Evolutionary conservation across 2,888 invertebrate species (phyloP), one percentile per base, ranked within the genome.

Genomic region (Euplexia lucipara): DNA sequence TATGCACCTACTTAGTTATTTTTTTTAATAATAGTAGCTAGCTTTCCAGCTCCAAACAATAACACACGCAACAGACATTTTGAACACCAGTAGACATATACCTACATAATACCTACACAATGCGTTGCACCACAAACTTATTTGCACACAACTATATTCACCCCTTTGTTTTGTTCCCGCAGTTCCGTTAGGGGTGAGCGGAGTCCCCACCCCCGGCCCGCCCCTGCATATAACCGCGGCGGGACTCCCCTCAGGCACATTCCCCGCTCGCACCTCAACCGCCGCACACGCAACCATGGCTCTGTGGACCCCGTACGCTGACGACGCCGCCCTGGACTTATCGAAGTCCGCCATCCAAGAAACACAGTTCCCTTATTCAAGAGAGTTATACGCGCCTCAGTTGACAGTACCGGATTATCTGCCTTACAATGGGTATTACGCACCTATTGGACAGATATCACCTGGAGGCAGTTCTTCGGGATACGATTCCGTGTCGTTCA

Each of bases 251-350:
- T 60, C 8, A 22, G 30, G 20, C 59, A 39, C 79, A 82, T 82
- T 85, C 78, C 32, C 30, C 70, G 73, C 57, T 72, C 70, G 70
- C 70, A 78, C 77, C 63, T 47, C 56, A 66, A 62, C 22, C 44
- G 56, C 51, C 63, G 59, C 64, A 62, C 82, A 76, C 70, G 49
- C 60, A 61, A 78, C 62, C 60, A 93, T 92, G 92, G 85, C 92
- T 68, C 83, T 93, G 32, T 92, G 92, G 93, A 92, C 89, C n/a
- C 93, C 93, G 2, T 93, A 92, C 86, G 88, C 85, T 9, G 91
- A 90, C 16, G 88, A 89, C 49, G 51, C 79, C 6, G 86, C 90
- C 9, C 51, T 92, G 67, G 92, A 93, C 61, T 75, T 92, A 44
- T 80, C 88, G n/a, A 90, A 88, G 65, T 42, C 78, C 0, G 60